phyloP scores from a whole-genome alignment of 2,797 vertebrate genomes.

The Tamandua tetradactyla region DNA sequence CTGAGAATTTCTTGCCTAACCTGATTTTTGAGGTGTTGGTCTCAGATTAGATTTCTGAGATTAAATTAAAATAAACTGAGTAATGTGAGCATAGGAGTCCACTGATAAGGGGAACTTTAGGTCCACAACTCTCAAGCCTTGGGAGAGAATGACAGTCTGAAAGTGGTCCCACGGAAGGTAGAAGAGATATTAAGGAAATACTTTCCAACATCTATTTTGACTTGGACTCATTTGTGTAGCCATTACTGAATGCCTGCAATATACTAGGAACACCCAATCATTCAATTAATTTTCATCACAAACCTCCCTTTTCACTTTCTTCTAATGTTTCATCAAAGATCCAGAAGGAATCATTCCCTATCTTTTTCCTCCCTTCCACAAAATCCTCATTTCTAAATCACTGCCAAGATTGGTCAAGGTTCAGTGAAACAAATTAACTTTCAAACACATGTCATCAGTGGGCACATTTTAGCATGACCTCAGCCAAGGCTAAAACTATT shows the following conservation, averaged over 20 bases:
- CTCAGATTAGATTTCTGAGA: slow-evolving; percentile 22
- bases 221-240: slow-evolving; percentile 11
- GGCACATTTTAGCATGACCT: slow-evolving; percentile 55
- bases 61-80: slow-evolving; percentile 9
- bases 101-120: neutral
- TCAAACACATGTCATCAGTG: slow-evolving; percentile 55
- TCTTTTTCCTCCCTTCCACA: neutral
- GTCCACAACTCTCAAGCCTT: neutral
- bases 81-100: neutral
- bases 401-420: slow-evolving; percentile 43
- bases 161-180: neutral
- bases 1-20: slow-evolving; percentile 36
- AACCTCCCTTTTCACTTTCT: slow-evolving; percentile 54
- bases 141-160: neutral
- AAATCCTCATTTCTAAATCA: slow-evolving; percentile 27
- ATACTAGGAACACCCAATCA: neutral
- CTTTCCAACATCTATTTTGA: slow-evolving; percentile 9
- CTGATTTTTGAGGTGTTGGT: neutral
- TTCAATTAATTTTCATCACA: slow-evolving; percentile 55
- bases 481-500: slow-evolving; percentile 58
- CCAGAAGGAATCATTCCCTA: neutral
- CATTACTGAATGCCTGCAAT: slow-evolving; percentile 11
- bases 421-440: slow-evolving; percentile 51
- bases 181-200: neutral
- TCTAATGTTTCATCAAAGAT: slow-evolving; percentile 50